Evolutionary conservation across 1,140 invertebrate species (phyloP).

Genomic region (Ptiloglossa arizonensis): DNA sequence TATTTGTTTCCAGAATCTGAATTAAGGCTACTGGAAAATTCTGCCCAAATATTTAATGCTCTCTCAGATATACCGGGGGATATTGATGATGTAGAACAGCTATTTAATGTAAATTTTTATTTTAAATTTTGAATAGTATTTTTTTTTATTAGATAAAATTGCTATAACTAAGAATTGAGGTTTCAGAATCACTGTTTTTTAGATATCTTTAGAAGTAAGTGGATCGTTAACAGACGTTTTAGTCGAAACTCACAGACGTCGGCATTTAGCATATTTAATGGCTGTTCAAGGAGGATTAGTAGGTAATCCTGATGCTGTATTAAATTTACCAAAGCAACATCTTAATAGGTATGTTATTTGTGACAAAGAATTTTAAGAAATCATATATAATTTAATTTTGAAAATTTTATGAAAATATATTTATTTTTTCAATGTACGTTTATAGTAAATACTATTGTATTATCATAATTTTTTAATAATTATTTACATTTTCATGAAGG

Average conservation of each 20-base stretch:
- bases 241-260: conserved; percentile 93
- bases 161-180: not conserved
- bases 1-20: conserved; percentile 86
- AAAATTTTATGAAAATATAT: conserved; percentile 7
- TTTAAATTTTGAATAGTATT: conserved; percentile 56
- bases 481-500: conserved; percentile 75
- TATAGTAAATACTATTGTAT: conserved; percentile 23
- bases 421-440: not conserved
- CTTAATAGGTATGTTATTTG: conserved; percentile 83
- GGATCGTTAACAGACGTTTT: conserved; percentile 92
- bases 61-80: conserved; percentile 96
- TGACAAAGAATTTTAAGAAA: not conserved
- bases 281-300: conserved; percentile 96
- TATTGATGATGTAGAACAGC: conserved; percentile 93
- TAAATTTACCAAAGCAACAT: conserved; percentile 96
- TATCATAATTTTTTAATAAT: conserved; percentile 15
- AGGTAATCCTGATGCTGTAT: conserved; percentile 92
- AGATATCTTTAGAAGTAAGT: conserved; percentile 84
- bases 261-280: conserved; percentile 98
- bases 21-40: conserved; percentile 92
- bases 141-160: conserved; percentile 76
- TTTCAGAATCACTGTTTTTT: conserved; percentile 26
- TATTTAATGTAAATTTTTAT: conserved; percentile 84
- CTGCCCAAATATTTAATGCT: conserved; percentile 98
- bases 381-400: not conserved